Evolutionary conservation across 1,140 invertebrate genomes (phyloP).

Genomic region (Cyrtorhinus lividipennis): DNA sequence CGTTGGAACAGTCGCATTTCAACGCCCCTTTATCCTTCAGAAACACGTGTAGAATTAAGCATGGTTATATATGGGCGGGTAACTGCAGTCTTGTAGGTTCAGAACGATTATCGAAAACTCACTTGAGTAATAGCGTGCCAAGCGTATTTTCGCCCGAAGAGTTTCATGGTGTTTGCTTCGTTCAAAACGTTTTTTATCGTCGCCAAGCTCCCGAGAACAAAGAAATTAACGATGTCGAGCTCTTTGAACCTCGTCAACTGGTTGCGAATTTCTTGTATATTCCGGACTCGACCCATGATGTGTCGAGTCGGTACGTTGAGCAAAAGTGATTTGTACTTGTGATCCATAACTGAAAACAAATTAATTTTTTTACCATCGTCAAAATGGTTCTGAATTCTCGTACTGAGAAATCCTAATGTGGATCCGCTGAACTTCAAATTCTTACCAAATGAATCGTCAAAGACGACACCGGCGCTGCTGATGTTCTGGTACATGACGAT

Average conservation of each 20-base stretch:
- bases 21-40: constrained; percentile 52
- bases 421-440: no score
- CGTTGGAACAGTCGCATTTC: constrained; percentile 49
- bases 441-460: constrained; percentile 69
- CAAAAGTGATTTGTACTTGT: constrained; percentile 78
- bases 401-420: no score
- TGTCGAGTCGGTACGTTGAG: constrained; percentile 76
- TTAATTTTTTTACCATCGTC: no score
- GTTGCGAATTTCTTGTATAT: constrained; percentile 34
- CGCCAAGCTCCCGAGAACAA: constrained; percentile 51
- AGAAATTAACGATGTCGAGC: constrained; percentile 76
- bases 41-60: constrained; percentile 27
- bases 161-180: constrained; percentile 32
- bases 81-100: neutral
- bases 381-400: no score
- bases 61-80: neutral
- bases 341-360: constrained; percentile 57
- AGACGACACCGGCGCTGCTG: constrained; percentile 78
- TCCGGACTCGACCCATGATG: constrained; percentile 52
- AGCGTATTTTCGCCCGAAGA: constrained; percentile 38
- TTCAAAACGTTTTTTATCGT: constrained; percentile 56
- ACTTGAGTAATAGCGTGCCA: constrained; percentile 46
- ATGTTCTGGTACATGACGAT: constrained; percentile 68
- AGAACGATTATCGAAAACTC: constrained; percentile 7
- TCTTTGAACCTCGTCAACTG: constrained; percentile 58